Base-by-base conservation (phyloP, 2,113 vertebrate species). In the Gila orcuttii region DNA sequence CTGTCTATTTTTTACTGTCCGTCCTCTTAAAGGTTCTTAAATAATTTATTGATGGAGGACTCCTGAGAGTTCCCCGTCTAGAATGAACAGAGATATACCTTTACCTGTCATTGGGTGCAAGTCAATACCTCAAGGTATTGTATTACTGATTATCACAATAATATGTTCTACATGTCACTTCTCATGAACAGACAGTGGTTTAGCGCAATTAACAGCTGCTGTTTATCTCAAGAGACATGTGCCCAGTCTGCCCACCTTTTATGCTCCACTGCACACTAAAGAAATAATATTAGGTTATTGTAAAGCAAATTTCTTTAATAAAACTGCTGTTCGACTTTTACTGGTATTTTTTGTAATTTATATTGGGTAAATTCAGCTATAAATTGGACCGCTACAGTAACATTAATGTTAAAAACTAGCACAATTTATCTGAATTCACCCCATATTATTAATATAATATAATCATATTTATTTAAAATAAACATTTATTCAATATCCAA, bases 1-100 rank as follows among this genome's bases (percentile, higher is more conserved):
- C 66, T 66, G 74, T 79, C 28, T 39, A 47, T 87, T 86, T 82
- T 68, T 86, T 66, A 83, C 15, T 47, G 28, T 81, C 17, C 68
- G 45, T 60, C 52, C 76, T 28, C 28, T 71, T 64, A 25, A 64
- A 52, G 15, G 45, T 76, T 74, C 76, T 52, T 88, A 1, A 85
- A 88, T 90, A 85, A 88, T 88, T 90, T 47, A 90, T 84, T 36
- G 55, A 21, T 59, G 28, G 66, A 81, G 62, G 62, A 85, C 36
- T 73, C 78, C 39, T 25, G 82, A 57, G 42, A 79, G 64, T 60
- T 75, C 75, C 60, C 59, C 39, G 62, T 83, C 83, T 87, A 87
- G 74, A 50, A 86, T 81, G 5, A 84, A 77, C n/a, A 45, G 59
- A 68, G 89, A 88, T 90, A 88, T 90, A 88, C 79, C 73, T 80